phyloP scores from a whole-genome alignment of 2,888 invertebrate species.

The Hyposoter dolosus region DNA sequence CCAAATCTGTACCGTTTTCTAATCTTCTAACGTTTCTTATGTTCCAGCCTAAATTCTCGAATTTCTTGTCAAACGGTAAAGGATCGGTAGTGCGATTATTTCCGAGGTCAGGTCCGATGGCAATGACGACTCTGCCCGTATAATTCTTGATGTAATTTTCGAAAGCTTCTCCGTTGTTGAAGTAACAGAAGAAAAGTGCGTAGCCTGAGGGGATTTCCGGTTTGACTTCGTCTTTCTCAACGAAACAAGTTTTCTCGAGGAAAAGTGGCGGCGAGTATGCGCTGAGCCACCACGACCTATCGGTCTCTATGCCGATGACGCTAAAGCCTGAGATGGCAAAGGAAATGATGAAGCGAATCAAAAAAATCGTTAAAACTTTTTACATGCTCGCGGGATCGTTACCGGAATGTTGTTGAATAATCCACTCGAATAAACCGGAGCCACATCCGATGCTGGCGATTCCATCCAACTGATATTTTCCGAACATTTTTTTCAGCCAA shows the following conservation, averaged over 20 bases:
- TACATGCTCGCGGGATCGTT: conserved; percentile 44
- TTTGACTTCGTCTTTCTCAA: conserved; percentile 76
- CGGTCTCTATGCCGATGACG: conserved; percentile 91
- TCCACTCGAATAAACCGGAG: conserved; percentile 93
- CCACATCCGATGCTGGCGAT: conserved; percentile 92
- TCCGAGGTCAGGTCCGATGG: conserved; percentile 90
- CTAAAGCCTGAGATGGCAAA: conserved; percentile 85
- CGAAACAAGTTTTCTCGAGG: conserved; percentile 77
- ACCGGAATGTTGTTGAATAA: conserved; percentile 89
- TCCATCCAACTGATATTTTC: conserved; percentile 84
- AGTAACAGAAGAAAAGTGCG: conserved; percentile 92
- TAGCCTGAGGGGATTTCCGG: conserved; percentile 85
- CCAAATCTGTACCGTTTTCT: conserved; percentile 88
- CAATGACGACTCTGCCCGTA: conserved; percentile 88
- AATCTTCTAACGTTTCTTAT: conserved; percentile 87
- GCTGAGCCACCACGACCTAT: conserved; percentile 92
- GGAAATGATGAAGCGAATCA: not conserved
- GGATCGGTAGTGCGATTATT: conserved; percentile 90
- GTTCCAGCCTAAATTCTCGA: conserved; percentile 86
- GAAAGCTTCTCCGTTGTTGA: conserved; percentile 91
- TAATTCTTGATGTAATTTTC: conserved; percentile 88
- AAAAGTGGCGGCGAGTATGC: conserved; percentile 91
- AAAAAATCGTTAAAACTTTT: not conserved
- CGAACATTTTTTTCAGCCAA: conserved; percentile 86
- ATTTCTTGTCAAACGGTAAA: conserved; percentile 88